Base-by-base conservation (phyloP, 2,113 vertebrate species). In the Campylomormyrus numenius region DNA sequence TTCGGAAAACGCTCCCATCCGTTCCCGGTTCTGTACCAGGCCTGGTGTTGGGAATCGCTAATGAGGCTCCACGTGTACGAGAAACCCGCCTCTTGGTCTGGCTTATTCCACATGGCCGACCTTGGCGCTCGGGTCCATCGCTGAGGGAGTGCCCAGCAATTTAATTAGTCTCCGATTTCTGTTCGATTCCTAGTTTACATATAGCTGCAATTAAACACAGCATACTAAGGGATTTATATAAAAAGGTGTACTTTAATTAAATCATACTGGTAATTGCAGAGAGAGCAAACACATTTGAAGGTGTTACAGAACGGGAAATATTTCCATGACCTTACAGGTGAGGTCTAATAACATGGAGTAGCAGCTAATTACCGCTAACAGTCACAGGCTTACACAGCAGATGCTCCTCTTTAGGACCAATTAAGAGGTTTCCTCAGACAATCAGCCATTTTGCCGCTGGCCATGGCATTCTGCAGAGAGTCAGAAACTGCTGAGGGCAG, bases 101-200 rank as follows among this genome's bases (percentile, higher is more conserved):
- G 48, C 70, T 49, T 35, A 31, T 89, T 89, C 52, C 88, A 84
- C 10, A 53, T 42, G 70, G 35, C n/a, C 39, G 2, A 52, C 74
- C 70, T 45, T 88, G 46, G 70, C 11, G 19, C 48, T 83, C 24
- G 24, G 24, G 0, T 89, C 74, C 77, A 24, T 80, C 49, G 24
- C 88, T 74, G 62, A 77, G 88, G 31, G 88, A 77, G 27, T 17
- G 27, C n/a, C 4, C 0, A 9, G 66, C 88, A 83, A 83, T 89
- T 80, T 89, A 89, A 89, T 89, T 89, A 89, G 70, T 27, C 31
- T 89, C 49, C 50, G 13, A 56, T 56, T 56, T 56, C 17, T 45
- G 70, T 84, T 89, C 74, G 80, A 53, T 89, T 50, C 24, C 70
- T 89, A 39, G 80, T 89, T 89, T 89, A 84, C 74, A 83, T 89